Base-by-base conservation (phyloP, 2,797 vertebrate genomes). In the Petrocephalus sullivani region DNA sequence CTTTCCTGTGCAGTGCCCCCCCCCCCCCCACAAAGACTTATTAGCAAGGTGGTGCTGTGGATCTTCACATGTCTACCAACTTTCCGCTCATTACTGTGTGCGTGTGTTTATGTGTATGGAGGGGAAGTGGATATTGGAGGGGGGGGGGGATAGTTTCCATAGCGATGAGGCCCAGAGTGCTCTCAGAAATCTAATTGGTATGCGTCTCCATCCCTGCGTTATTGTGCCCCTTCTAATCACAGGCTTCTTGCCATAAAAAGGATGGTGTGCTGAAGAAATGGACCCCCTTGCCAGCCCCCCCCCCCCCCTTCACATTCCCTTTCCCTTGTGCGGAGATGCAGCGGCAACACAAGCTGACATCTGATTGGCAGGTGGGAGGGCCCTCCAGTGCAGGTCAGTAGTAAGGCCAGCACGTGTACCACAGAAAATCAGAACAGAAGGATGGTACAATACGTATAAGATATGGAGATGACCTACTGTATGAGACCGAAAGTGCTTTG, bases 221-320 rank as follows among this genome's bases (percentile, higher is more conserved):
- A 97, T 98, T 99, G 97, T 98, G 97, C 97, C 95, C 96, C 96
- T 96, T 96, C 97, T 98, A 99, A 98, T 98, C 98, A 98, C 97
- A 97, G 97, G 97, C 97, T 97, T 97, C 96, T 96, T 95, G 96
- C 95, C 93, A 94, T 97, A 96, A 96, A 97, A 96, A 98, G 97
- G 96, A 96, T 95, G 94, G 95, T 53, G 95, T 95, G 96, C 95
- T 96, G 96, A 96, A 97, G 96, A 97, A 97, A 97, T 96, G 94
- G 96, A 95, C 96, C 96, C 95, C 96, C 96, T 96, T 95, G 94
- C 95, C 95, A 94, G 94, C 90, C 41, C 41, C 16, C 3, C 9
- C 33, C 21, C 56, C 1, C 19, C 64, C 64, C 51, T 61, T 23
- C 58, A 87, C 33, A 49, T 41, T 94, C 94, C 94, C 93, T 92